A percentile compares a stretch with the other conserved stretches of the same genome.
phyloP scores from a whole-genome alignment of 1,140 invertebrate species.

The Lepidurus couesii region DNA sequence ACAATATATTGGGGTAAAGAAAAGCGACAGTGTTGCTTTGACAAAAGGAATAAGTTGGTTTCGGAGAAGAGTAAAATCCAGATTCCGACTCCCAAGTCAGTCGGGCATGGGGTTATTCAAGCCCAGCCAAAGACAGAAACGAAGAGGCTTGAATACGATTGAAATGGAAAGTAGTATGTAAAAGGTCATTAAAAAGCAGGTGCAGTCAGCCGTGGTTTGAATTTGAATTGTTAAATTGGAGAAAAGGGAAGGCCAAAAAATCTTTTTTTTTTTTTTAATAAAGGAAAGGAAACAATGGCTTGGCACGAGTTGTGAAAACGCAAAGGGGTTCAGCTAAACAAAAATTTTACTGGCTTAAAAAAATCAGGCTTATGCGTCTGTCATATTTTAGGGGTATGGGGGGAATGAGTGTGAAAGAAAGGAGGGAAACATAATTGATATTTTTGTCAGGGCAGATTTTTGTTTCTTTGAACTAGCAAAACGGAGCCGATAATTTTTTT shows the following conservation, averaged over 20 bases:
- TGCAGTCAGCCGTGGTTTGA: conserved; percentile 2
- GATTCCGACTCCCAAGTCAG: not conserved
- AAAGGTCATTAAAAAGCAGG: conserved; percentile 22
- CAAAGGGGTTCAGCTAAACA: not conserved
- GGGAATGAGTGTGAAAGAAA: no score
- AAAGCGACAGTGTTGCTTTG: not conserved
- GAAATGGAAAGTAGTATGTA: conserved; percentile 19
- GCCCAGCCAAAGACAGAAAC: not conserved
- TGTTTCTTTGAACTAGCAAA: no score
- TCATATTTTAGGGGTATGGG: no score
- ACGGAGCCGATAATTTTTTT: no score
- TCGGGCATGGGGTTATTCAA: no score
- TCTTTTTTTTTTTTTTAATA: no score
- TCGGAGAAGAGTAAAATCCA: not conserved
- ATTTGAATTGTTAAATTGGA: conserved; percentile 22
- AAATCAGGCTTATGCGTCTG: not conserved
- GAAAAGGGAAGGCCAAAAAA: not conserved
- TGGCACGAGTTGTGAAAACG: not conserved
- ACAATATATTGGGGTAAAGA: no score
- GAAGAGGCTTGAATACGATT: conserved; percentile 1
- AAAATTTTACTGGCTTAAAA: not conserved
- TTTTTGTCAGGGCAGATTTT: no score
- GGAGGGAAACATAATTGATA: no score
- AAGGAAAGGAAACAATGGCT: not conserved
- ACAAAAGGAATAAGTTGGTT: not conserved